phyloP scores from a whole-genome alignment of 2,888 invertebrate genomes.

The Drosophila algonquin region DNA sequence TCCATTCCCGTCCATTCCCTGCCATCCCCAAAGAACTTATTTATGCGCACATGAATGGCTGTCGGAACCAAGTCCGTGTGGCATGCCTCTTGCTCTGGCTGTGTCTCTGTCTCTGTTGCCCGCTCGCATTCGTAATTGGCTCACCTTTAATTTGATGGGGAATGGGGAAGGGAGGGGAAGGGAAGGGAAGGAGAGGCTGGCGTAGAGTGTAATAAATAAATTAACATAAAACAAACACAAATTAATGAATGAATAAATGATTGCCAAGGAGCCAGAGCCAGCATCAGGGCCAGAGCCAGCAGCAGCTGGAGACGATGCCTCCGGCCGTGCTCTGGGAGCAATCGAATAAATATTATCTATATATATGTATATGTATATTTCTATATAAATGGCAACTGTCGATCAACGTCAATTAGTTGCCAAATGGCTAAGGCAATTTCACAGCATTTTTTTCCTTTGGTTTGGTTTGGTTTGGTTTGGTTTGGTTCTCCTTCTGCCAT shows the following conservation, averaged over 20 bases:
- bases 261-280: conserved; percentile 39
- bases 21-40: conserved; percentile 39
- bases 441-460: conserved; percentile 10
- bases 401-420: conserved; percentile 74
- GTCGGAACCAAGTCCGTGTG: not conserved
- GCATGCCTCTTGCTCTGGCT: not conserved
- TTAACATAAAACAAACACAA: conserved; percentile 79
- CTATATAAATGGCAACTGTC: conserved; percentile 72
- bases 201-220: conserved; percentile 69
- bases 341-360: conserved; percentile 65
- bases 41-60: conserved; percentile 61
- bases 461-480: not conserved
- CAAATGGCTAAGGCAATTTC: conserved; percentile 50
- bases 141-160: conserved; percentile 50
- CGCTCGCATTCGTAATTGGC: conserved; percentile 65
- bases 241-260: conserved; percentile 79
- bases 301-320: conserved; percentile 1
- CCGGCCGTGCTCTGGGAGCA: conserved; percentile 19
- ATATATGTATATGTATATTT: conserved; percentile 10
- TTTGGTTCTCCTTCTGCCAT: conserved; percentile 1
- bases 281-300: not conserved
- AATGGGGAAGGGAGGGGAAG: not conserved
- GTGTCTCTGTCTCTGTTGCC: not conserved
- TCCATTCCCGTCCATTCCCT: too few relatives aligned
- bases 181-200: conserved; percentile 42